Evolutionary conservation across 2,888 invertebrate genomes (phyloP).

Genomic region (Ecdyonurus torrentis): DNA sequence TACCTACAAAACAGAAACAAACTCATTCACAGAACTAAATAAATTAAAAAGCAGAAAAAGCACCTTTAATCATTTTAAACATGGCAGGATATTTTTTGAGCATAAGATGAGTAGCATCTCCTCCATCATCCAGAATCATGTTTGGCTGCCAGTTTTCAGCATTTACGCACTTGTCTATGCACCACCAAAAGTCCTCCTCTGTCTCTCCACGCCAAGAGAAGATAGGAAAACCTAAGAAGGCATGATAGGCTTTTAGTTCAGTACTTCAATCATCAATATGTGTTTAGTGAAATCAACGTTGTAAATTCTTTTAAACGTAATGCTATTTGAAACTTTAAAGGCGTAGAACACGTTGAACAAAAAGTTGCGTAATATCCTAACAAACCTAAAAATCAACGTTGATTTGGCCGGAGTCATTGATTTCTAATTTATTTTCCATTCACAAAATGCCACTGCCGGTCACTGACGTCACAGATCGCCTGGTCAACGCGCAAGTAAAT

Average conservation of each 20-base stretch:
- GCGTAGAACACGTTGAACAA: no score
- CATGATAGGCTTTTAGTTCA: background rate
- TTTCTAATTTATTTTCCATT: no score
- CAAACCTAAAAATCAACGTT: no score
- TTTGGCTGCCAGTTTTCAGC: constrained; percentile 91
- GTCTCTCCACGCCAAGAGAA: constrained; percentile 97
- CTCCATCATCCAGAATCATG: constrained; percentile 95
- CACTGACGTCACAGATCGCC: no score
- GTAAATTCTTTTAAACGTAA: no score
- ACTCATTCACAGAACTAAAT: no score
- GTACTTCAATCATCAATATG: background rate
- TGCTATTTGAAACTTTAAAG: no score
- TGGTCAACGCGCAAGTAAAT: no score
- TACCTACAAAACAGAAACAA: constrained; percentile 58
- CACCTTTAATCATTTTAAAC: constrained; percentile 81
- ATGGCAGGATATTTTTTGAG: constrained; percentile 86
- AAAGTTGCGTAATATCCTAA: no score
- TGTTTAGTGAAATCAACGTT: background rate
- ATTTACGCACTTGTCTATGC: constrained; percentile 89
- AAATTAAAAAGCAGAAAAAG: no score
- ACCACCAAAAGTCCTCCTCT: constrained; percentile 99
- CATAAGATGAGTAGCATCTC: constrained; percentile 93
- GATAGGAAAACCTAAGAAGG: constrained; percentile 46
- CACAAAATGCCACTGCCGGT: no score
- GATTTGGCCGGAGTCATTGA: no score